These are phyloP conservation scores for Folsomia manolachei DNA, from an alignment of 2,888 invertebrate species.

Conservation along the genomic window DNA sequence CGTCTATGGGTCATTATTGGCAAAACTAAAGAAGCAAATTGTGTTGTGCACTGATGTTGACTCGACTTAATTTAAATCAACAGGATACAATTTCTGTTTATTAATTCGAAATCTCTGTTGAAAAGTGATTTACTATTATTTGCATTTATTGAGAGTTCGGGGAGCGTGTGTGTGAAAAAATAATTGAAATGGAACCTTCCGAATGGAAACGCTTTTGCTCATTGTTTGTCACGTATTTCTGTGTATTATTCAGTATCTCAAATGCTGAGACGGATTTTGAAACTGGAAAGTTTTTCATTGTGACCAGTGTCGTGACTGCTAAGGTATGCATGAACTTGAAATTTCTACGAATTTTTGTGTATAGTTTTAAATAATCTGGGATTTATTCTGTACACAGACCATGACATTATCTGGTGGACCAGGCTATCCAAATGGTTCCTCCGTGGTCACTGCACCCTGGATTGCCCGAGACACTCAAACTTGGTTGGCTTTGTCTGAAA, in stretches of 20 bases:
- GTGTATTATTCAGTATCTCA: background rate
- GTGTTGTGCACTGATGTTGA: too few relatives aligned
- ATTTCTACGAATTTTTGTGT: too few relatives aligned
- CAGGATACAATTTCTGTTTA: too few relatives aligned
- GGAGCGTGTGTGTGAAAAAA: too few relatives aligned
- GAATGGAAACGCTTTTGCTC: too few relatives aligned
- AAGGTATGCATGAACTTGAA: constrained; percentile 17
- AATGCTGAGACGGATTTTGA: constrained; percentile 22
- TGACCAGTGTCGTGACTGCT: constrained; percentile 29
- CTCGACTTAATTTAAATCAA: too few relatives aligned
- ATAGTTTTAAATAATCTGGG: background rate
- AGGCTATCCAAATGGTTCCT: constrained; percentile 19
- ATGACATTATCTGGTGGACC: constrained; percentile 24
- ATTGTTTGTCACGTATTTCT: background rate
- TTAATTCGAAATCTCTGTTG: too few relatives aligned
- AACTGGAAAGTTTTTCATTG: constrained; percentile 32
- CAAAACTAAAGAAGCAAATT: too few relatives aligned
- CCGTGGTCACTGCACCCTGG: constrained; percentile 27
- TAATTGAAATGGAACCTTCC: too few relatives aligned
- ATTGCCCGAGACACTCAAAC: constrained; percentile 34
- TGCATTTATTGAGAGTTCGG: too few relatives aligned
- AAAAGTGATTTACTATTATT: too few relatives aligned
- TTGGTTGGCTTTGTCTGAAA: constrained; percentile 28
- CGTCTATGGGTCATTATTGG: too few relatives aligned
- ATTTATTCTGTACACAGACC: constrained; percentile 20